phyloP scores from a whole-genome alignment of 2,888 invertebrate species.

The Abrostola triplasia region DNA sequence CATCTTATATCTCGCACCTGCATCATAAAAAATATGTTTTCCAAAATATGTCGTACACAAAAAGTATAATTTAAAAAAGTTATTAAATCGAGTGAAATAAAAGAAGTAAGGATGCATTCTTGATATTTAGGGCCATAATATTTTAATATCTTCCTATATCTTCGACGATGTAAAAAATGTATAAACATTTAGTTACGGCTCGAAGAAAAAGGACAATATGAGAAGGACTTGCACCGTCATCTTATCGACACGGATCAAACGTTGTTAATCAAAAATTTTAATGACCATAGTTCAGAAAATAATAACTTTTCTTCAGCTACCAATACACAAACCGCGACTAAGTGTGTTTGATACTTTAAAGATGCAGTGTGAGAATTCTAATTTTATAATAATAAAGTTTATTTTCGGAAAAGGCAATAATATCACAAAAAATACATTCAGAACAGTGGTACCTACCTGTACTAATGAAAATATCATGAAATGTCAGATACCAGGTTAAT shows the following conservation, averaged over 20 bases:
- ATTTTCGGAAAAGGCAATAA: too few relatives aligned
- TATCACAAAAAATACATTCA: too few relatives aligned
- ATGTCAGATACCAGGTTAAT: too few relatives aligned
- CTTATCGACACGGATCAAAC: constrained; percentile 86
- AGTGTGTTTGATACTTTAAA: constrained; percentile 69
- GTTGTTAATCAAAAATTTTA: constrained; percentile 88
- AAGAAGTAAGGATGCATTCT: constrained; percentile 71
- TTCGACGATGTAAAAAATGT: constrained; percentile 74
- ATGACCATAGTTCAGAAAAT: constrained; percentile 88
- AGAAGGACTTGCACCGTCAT: constrained; percentile 81
- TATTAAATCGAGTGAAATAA: constrained; percentile 59
- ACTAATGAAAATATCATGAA: too few relatives aligned
- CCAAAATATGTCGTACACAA: constrained; percentile 31
- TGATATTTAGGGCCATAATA: constrained; percentile 75
- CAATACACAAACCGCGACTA: constrained; percentile 59
- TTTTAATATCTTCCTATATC: constrained; percentile 74
- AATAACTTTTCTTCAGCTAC: constrained; percentile 84
- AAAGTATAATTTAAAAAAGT: constrained; percentile 56
- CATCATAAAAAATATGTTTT: constrained; percentile 42
- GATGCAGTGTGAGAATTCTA: neutral
- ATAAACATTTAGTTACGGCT: constrained; percentile 84
- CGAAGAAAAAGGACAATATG: constrained; percentile 80
- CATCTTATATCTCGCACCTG: constrained; percentile 31
- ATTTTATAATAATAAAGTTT: too few relatives aligned
- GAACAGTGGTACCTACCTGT: too few relatives aligned